These are phyloP conservation scores for Melieria omissa DNA, from an alignment of 2,888 invertebrate genomes.

Conservation along the genomic window DNA sequence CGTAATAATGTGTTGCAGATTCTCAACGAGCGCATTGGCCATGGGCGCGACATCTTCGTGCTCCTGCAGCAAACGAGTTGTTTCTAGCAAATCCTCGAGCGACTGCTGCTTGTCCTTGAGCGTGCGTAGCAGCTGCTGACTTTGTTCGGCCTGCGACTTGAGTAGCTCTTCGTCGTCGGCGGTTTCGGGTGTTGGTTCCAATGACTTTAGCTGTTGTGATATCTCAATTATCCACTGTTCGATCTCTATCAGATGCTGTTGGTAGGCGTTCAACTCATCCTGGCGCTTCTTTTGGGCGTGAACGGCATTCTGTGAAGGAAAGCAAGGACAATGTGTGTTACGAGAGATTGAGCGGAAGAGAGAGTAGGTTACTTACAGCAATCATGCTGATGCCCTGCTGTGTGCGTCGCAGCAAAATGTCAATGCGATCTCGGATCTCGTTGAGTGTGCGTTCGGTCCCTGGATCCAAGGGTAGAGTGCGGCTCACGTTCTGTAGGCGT, in stretches of 20 bases:
- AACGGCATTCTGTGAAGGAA: slow-evolving; percentile 68
- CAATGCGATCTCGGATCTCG: slow-evolving; percentile 73
- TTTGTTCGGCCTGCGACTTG: slow-evolving; percentile 69
- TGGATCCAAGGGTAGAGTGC: slow-evolving; percentile 73
- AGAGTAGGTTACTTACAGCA: slow-evolving; percentile 58
- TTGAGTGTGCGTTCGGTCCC: slow-evolving; percentile 68
- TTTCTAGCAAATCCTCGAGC: slow-evolving; percentile 67
- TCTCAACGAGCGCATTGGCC: slow-evolving; percentile 69
- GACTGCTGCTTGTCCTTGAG: slow-evolving; percentile 68
- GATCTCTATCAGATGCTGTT: slow-evolving; percentile 69
- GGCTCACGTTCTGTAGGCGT: slow-evolving; percentile 73
- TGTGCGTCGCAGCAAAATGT: slow-evolving; percentile 75
- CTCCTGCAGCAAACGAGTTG: slow-evolving; percentile 68
- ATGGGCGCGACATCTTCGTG: slow-evolving; percentile 68
- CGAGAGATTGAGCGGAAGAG: too few species aligned
- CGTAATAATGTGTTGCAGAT: slow-evolving; percentile 70
- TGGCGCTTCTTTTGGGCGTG: slow-evolving; percentile 69
- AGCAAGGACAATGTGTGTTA: not conserved
- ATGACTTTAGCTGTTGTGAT: slow-evolving; percentile 56
- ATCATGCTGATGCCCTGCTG: slow-evolving; percentile 73
- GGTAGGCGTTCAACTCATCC: slow-evolving; percentile 70
- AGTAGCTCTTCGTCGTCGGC: slow-evolving; percentile 68
- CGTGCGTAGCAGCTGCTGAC: slow-evolving; percentile 69
- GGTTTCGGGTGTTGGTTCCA: slow-evolving; percentile 53
- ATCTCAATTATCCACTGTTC: slow-evolving; percentile 70